Base-by-base conservation (phyloP, 2,113 vertebrate genomes). In the Phyllostomus discolor region DNA sequence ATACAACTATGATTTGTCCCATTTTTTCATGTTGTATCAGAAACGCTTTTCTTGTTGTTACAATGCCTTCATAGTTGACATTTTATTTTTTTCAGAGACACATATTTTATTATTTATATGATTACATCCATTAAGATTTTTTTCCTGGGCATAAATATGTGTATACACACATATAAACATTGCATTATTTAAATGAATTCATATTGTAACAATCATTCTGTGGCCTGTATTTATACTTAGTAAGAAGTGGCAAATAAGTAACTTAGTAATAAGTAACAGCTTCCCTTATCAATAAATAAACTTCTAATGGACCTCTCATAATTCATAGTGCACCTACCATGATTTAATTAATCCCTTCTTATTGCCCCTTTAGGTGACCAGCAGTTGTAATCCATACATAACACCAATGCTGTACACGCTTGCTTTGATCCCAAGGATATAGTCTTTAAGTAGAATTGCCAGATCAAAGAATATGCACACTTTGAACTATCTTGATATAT, bases 171-270 rank as follows among this genome's bases (percentile, higher is more conserved):
- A 54, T 20, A 83, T 7, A 43, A 28, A 75, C 20, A 67, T 43
- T 35, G 12, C 35, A n/a, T 64, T 43, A 70, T 10, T 33, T 62
- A 91, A 83, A 35, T 50, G 19, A 11, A 19, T 64, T 86, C 35
- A n/a, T 24, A 82, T 12, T 62, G 59, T 76, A 79, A 26, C 28
- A 83, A 33, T 26, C 64, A 33, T 76, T 50, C 20, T 62, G 5
- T 88, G 82, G 46, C 31, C 94, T 89, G 26, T 35, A 69, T 81
- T 89, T 57, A 50, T 92, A 94, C 26, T 91, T 81, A 89, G 43
- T 26, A 88, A 14, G 54, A 91, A 17, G 0, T 89, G 93, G 26
- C 26, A 22, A 75, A 80, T 35, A 69, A 69, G 50, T 52, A 16
- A 52, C 50, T 52, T 52, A 17, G 50, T 52, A 52, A 52, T 52